Conservation (phyloP, 2,888 invertebrate genomes). For the Nasonia oneida region DNA sequence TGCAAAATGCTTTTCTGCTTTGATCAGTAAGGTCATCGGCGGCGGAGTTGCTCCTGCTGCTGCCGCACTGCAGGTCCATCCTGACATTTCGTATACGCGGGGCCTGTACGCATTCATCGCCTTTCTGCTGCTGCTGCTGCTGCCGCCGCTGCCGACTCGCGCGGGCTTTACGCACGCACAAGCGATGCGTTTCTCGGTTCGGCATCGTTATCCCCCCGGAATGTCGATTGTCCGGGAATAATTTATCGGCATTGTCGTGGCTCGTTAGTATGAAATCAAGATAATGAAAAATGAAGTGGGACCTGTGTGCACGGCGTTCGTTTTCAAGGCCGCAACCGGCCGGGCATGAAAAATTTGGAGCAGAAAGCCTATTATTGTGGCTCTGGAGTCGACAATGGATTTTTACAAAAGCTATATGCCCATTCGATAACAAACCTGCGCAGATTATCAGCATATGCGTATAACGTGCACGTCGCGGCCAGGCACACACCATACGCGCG, state of each 20-base stretch:
- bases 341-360: constrained; percentile 39
- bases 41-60: constrained; percentile 29
- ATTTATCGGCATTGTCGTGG: constrained; percentile 55
- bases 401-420: background rate
- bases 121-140: background rate
- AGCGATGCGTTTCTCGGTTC: constrained; percentile 50
- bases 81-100: constrained; percentile 43
- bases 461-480: background rate
- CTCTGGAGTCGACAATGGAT: background rate
- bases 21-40: constrained; percentile 66
- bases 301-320: background rate
- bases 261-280: constrained; percentile 53
- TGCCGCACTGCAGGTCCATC: constrained; percentile 2
- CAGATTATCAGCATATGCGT: background rate
- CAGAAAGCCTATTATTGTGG: constrained; percentile 23
- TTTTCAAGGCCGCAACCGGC: constrained; percentile 6
- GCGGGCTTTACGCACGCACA: background rate
- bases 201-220: constrained; percentile 52
- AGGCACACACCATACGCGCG: background rate
- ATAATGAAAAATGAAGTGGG: constrained; percentile 48
- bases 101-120: constrained; percentile 20
- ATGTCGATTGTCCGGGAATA: constrained; percentile 59
- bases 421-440: background rate
- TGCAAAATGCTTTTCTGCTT: constrained; percentile 62
- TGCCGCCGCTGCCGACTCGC: background rate